Conservation (phyloP, 2,113 vertebrate species). For the Pelecanoides urinatrix region DNA sequence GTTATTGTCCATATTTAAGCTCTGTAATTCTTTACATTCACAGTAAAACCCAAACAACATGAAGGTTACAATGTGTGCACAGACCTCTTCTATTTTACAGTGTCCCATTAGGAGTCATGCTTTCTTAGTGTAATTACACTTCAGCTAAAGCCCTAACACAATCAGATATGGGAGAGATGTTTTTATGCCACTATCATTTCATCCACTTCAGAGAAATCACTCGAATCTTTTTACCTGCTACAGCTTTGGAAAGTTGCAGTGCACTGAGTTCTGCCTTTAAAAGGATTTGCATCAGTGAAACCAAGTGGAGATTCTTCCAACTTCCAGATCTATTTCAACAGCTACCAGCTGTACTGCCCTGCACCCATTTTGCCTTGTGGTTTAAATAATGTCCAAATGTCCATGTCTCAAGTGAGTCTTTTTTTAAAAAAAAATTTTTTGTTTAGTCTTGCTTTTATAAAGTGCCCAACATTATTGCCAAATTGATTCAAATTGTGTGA, state of each 20-base stretch:
- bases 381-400: not conserved
- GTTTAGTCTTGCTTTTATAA: not conserved
- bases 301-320: not conserved
- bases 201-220: not conserved
- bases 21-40: not conserved
- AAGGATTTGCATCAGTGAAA: not conserved
- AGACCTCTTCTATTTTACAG: not conserved
- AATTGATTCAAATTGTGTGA: not conserved
- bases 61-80: not conserved
- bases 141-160: not conserved
- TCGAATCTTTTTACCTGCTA: not conserved
- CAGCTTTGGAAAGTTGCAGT: not conserved
- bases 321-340: not conserved
- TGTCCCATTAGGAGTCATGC: not conserved
- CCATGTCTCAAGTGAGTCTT: not conserved
- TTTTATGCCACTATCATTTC: not conserved
- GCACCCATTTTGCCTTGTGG: not conserved
- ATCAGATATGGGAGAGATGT: not conserved
- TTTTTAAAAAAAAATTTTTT: not conserved
- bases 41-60: not conserved
- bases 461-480: not conserved
- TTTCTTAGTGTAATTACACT: not conserved
- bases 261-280: not conserved
- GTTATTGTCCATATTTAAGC: not conserved
- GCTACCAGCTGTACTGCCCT: not conserved